Percentiles rank a stretch among this genome's conserved stretches.
Conservation (phyloP, 2,797 vertebrate genomes). For the Platyrinchus mystaceus region DNA sequence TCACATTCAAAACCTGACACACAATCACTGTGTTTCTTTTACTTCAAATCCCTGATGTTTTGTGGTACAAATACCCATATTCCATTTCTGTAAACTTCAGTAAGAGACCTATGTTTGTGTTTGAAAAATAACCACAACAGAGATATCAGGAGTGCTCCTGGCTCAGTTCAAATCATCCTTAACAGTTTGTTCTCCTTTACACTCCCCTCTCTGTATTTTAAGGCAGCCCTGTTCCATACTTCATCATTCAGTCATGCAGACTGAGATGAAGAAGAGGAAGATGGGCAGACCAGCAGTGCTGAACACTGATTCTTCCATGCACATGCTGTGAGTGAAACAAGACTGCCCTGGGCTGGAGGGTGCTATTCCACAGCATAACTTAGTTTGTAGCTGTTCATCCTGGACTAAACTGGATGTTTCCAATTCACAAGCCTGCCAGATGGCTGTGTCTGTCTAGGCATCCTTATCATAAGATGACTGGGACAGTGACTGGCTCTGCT, state of each 20-base stretch:
- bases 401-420: background rate
- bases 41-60: background rate
- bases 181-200: background rate
- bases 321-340: background rate
- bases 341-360: background rate
- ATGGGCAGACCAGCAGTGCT: accelerated
- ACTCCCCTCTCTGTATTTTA: background rate
- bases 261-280: background rate
- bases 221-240: background rate
- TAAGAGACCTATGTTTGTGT: background rate
- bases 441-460: background rate
- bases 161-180: background rate
- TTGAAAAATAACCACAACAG: background rate
- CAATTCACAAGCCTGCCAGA: background rate
- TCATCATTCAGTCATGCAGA: background rate
- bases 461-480: background rate
- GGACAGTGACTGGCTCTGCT: background rate
- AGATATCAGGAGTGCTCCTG: background rate
- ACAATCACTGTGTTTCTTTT: background rate
- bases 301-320: background rate
- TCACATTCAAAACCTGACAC: background rate
- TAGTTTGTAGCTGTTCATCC: background rate
- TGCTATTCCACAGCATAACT: background rate
- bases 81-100: background rate
- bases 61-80: background rate